Evolutionary conservation across 2,797 vertebrate species (phyloP).

Genomic region (Zalophus californianus): DNA sequence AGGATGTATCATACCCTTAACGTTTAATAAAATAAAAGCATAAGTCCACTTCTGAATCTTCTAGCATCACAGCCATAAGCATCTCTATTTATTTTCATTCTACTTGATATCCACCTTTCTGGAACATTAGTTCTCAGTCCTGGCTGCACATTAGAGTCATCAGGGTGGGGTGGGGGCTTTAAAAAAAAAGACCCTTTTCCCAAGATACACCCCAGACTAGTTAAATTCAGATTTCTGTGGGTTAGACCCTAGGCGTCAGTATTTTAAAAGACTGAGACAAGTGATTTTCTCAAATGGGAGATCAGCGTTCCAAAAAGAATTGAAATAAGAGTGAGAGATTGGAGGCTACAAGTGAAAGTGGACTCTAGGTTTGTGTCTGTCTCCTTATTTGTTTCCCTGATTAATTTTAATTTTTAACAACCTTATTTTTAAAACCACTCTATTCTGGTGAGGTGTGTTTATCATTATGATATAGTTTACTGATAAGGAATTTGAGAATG

Average conservation of each 20-base stretch:
- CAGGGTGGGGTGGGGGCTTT: accelerated
- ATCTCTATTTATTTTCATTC: slow-evolving; percentile 35
- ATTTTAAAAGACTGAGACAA: slow-evolving; percentile 33
- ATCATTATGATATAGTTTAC: slow-evolving; percentile 56
- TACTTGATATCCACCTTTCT: slow-evolving; percentile 5
- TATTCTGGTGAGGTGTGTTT: slow-evolving; percentile 58
- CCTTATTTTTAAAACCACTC: slow-evolving; percentile 71
- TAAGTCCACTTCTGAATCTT: slow-evolving; percentile 47
- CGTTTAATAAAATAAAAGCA: slow-evolving; percentile 49
- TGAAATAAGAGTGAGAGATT: slow-evolving; percentile 33
- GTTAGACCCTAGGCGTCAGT: background rate
- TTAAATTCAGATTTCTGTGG: slow-evolving; percentile 43
- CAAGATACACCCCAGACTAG: background rate
- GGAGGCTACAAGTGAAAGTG: background rate
- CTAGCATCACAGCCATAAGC: background rate
- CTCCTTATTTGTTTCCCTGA: slow-evolving; percentile 51
- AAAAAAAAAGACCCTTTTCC: background rate
- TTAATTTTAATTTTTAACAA: slow-evolving; percentile 53
- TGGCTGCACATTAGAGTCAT: slow-evolving; percentile 2
- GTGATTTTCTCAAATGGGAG: slow-evolving; percentile 28
- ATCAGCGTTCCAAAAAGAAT: slow-evolving; percentile 44
- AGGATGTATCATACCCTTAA: slow-evolving; percentile 43
- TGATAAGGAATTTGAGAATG: slow-evolving; percentile 62
- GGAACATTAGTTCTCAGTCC: background rate
- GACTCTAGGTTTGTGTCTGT: slow-evolving; percentile 48